phyloP scores from a whole-genome alignment of 1,140 invertebrate genomes.

The Sitobion miscanthi region DNA sequence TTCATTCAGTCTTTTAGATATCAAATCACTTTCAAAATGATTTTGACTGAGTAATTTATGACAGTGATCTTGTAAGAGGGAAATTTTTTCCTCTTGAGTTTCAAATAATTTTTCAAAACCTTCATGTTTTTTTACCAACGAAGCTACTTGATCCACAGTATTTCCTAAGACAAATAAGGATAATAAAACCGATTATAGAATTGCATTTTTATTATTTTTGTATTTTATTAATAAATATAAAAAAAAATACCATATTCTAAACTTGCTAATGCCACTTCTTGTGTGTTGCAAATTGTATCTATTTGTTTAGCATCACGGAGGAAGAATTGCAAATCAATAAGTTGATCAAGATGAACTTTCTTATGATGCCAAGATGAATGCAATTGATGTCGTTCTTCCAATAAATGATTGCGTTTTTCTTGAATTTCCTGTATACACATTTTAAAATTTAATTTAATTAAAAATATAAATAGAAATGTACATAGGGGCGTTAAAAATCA shows the following conservation, averaged over 20 bases:
- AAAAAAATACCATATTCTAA: slow-evolving; percentile 66
- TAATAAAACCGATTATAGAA: background rate
- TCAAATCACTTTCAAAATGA: slow-evolving; percentile 92
- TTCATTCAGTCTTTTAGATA: slow-evolving; percentile 74
- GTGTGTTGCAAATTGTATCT: slow-evolving; percentile 84
- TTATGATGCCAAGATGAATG: slow-evolving; percentile 87
- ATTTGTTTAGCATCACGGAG: slow-evolving; percentile 92
- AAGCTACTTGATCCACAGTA: slow-evolving; percentile 85
- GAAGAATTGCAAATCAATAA: slow-evolving; percentile 95
- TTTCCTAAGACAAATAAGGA: slow-evolving; percentile 60
- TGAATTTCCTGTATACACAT: slow-evolving; percentile 71
- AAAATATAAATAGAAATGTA: background rate
- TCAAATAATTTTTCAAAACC: slow-evolving; percentile 86
- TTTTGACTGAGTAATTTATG: slow-evolving; percentile 87
- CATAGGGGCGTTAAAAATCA: background rate
- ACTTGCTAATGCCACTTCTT: slow-evolving; percentile 78
- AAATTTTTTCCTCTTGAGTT: slow-evolving; percentile 87
- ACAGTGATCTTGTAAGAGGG: slow-evolving; percentile 83
- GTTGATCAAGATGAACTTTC: slow-evolving; percentile 89
- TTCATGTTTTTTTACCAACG: slow-evolving; percentile 87
- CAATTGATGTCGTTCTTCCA: slow-evolving; percentile 79
- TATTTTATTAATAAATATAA: background rate
- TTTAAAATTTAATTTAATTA: background rate
- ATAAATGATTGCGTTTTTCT: slow-evolving; percentile 77
- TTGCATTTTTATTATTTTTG: background rate